These are phyloP conservation scores for Xiphophorus maculatus DNA, from an alignment of 2,113 vertebrate genomes.

Conservation along the genomic window DNA sequence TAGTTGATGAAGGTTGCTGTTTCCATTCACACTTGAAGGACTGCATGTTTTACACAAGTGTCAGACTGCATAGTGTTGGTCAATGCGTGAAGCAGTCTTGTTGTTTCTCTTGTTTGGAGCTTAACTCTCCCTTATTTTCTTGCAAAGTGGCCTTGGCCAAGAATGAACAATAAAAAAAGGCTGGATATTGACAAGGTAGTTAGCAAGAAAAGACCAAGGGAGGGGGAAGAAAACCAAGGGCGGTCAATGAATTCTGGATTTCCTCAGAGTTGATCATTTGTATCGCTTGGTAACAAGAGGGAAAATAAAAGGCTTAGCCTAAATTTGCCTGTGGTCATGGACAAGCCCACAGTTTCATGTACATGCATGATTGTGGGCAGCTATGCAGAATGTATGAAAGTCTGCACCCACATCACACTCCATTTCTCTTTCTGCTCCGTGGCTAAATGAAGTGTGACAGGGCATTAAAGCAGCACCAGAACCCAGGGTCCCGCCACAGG, in stretches of 20 bases:
- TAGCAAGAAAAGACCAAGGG: slow-evolving; percentile 7
- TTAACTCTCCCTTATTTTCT: slow-evolving; percentile 45
- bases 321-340: slow-evolving; percentile 2
- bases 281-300: slow-evolving; percentile 18
- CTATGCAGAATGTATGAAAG: slow-evolving; percentile 27
- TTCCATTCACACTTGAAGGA: slow-evolving; percentile 39
- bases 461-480: slow-evolving; percentile 58
- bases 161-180: slow-evolving; percentile 27
- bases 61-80: slow-evolving; percentile 40
- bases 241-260: slow-evolving; percentile 7
- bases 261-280: slow-evolving; percentile 17
- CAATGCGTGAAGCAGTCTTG: slow-evolving; percentile 24
- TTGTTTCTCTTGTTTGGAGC: slow-evolving; percentile 53
- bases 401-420: slow-evolving; percentile 32
- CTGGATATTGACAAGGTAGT: slow-evolving; percentile 4
- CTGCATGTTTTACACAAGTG: slow-evolving; percentile 33
- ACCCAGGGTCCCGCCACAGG: slow-evolving; percentile 20
- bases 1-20: slow-evolving; percentile 33
- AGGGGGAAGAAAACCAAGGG: slow-evolving; percentile 7
- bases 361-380: slow-evolving; percentile 18
- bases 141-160: slow-evolving; percentile 51
- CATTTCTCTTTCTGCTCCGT: slow-evolving; percentile 38
- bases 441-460: slow-evolving; percentile 66
- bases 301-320: slow-evolving; percentile 16
- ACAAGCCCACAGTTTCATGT: background rate